Conservation (phyloP, 1,140 invertebrate genomes). For the Bemisia tabaci region DNA sequence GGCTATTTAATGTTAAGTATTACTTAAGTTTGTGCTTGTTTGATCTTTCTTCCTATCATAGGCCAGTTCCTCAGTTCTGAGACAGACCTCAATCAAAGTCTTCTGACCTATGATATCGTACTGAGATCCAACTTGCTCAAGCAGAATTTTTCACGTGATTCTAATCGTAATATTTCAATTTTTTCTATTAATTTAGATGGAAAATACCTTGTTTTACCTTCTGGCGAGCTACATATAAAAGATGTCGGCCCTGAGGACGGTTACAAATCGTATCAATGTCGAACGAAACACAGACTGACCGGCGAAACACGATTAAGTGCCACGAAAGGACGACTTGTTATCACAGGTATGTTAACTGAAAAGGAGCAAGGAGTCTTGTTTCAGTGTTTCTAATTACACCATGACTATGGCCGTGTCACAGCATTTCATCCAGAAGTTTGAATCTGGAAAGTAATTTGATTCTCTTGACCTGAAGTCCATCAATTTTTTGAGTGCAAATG, state of each 20-base stretch:
- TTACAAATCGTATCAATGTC: conserved; percentile 85
- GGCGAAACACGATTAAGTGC: conserved; percentile 85
- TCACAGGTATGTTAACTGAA: conserved; percentile 86
- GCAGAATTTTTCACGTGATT: neutral
- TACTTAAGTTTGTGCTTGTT: too few species aligned
- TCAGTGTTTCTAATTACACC: too few species aligned
- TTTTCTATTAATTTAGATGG: conserved; percentile 49
- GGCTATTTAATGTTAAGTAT: too few species aligned
- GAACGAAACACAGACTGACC: conserved; percentile 84
- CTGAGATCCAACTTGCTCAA: neutral
- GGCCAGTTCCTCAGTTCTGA: neutral
- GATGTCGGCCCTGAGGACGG: conserved; percentile 87
- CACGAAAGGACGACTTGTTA: conserved; percentile 83
- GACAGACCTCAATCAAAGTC: neutral
- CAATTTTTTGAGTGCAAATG: too few species aligned
- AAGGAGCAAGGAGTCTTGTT: too few species aligned
- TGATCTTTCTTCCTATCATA: too few species aligned
- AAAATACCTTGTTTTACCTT: conserved; percentile 84
- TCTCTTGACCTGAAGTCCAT: too few species aligned
- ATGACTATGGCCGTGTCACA: too few species aligned
- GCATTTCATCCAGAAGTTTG: too few species aligned
- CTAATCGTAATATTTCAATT: too few species aligned
- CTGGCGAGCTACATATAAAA: conserved; percentile 83
- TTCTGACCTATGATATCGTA: neutral
- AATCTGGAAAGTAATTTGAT: too few species aligned